Evolutionary conservation across 1,140 invertebrate genomes (phyloP), one percentile per base, ranked within the genome.

Genomic region (Apis laboriosa): DNA sequence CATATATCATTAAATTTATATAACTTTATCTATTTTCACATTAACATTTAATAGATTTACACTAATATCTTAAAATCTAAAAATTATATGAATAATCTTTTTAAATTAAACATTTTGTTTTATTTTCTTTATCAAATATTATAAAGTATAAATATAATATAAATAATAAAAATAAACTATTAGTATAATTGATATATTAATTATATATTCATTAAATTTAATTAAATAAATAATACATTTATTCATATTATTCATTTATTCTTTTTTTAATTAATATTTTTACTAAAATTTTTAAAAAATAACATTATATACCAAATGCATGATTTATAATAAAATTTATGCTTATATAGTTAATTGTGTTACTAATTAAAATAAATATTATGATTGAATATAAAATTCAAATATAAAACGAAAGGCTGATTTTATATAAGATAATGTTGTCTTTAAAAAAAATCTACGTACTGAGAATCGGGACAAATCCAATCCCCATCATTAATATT

Each of bases 401-500:
- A 63, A 49, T 13, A 8, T 19, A 56, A 64, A 53, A 11, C 15
- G 19, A 24, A 71, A 71, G 49, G 21, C 2, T 70, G 17, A 53
- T 63, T 58, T 56, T 24, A 8, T 19, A 71, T 8, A 53, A n/a
- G 64, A 8, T 11, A 17, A 58, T 51, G 21, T 73, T 21, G 24
- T 77, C 24, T n/a, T 0, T 51, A 15, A 11, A 13, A 63, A 71
- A 63, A 71, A 77, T 71, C 13, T 89, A 93, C 93, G 56, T 86
- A 94, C 93, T 94, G 92, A 53, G 92, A 90, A 85, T 94, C 93
- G 53, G 89, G 91, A 80, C 94, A 94, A 77, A 94, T 90, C 94
- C 94, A 94, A 84, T 94, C 94, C 43, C 94, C 93, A 73, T 94
- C 93, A 78, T 94, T 94, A 84, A 91, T 72, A 60, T 84, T 88